Conservation (phyloP, 2,888 invertebrate species). For the Drosophila testacea region DNA sequence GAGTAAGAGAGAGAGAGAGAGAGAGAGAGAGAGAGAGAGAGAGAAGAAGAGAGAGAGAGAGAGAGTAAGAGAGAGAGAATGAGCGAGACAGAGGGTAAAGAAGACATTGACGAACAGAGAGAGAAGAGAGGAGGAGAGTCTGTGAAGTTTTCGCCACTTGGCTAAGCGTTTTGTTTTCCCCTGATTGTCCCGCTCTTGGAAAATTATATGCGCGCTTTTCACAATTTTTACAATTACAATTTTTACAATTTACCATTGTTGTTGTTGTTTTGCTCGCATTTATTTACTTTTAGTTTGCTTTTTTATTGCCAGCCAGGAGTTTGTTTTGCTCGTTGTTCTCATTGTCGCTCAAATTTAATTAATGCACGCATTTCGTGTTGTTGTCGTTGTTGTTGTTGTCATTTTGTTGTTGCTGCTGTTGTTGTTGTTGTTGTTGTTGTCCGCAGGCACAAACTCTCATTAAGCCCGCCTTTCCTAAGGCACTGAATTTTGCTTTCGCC, state of each 20-base stretch:
- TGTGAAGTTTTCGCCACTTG: slow-evolving; percentile 20
- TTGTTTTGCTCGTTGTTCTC: slow-evolving; percentile 27
- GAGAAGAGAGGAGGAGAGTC: background rate
- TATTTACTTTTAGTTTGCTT: slow-evolving; percentile 57
- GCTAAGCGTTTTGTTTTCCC: slow-evolving; percentile 15
- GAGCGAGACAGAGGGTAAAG: background rate
- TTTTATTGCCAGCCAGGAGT: slow-evolving; percentile 20
- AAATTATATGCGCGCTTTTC: slow-evolving; percentile 52
- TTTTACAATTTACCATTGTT: slow-evolving; percentile 39
- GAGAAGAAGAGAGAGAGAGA: background rate
- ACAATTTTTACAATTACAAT: slow-evolving; percentile 45
- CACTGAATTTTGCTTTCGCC: slow-evolving; percentile 20
- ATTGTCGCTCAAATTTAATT: slow-evolving; percentile 51
- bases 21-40: background rate
- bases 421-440: slow-evolving; percentile 25
- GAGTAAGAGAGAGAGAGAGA: background rate
- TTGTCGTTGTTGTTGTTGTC: slow-evolving; percentile 30
- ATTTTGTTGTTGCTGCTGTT: slow-evolving; percentile 35
- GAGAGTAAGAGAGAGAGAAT: background rate
- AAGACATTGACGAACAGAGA: too few relatives aligned
- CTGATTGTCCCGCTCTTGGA: slow-evolving; percentile 58
- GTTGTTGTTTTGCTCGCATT: slow-evolving; percentile 31
- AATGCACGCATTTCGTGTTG: slow-evolving; percentile 34
- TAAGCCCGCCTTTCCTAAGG: slow-evolving; percentile 28
- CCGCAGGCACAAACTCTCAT: slow-evolving; percentile 40